Evolutionary conservation across 1,140 invertebrate genomes (phyloP).

Genomic region (Caerostris extrusa): DNA sequence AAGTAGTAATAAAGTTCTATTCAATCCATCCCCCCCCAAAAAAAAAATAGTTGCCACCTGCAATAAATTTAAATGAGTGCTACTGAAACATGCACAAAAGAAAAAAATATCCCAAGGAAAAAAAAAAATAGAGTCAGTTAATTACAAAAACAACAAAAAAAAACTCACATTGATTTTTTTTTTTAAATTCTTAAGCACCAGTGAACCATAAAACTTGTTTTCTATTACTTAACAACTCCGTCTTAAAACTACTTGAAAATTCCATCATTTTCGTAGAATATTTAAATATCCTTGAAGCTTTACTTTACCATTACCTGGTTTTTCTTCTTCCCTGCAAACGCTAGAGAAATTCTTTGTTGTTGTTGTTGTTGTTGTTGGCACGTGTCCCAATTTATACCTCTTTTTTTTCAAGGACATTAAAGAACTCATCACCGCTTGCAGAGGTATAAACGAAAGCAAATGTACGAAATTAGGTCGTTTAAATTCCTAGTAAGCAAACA

Average conservation of each 20-base stretch:
- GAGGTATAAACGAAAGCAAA: not conserved
- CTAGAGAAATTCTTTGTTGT: not conserved
- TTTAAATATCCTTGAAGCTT: constrained; percentile 7
- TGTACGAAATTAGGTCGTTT: constrained; percentile 58
- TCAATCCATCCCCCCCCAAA: too few species aligned
- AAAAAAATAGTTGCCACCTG: too few species aligned
- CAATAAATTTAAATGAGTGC: too few species aligned
- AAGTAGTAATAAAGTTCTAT: too few species aligned
- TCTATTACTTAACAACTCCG: not conserved
- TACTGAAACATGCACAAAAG: too few species aligned
- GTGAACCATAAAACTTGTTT: not conserved
- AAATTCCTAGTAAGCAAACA: constrained; percentile 46
- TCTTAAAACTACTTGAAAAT: constrained; percentile 6
- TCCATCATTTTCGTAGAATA: constrained; percentile 1
- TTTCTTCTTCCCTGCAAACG: not conserved
- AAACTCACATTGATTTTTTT: not conserved
- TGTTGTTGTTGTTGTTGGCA: not conserved
- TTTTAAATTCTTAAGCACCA: not conserved
- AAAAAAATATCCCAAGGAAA: too few species aligned
- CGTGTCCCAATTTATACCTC: not conserved
- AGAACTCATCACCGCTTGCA: not conserved
- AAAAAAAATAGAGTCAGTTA: too few species aligned
- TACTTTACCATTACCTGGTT: constrained; percentile 38
- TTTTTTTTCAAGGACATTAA: constrained; percentile 21
- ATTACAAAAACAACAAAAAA: not conserved